Percentiles rank a stretch among this genome's conserved stretches.
Evolutionary conservation across 2,888 invertebrate species (phyloP).

Genomic region (Stegana nigrithorax): DNA sequence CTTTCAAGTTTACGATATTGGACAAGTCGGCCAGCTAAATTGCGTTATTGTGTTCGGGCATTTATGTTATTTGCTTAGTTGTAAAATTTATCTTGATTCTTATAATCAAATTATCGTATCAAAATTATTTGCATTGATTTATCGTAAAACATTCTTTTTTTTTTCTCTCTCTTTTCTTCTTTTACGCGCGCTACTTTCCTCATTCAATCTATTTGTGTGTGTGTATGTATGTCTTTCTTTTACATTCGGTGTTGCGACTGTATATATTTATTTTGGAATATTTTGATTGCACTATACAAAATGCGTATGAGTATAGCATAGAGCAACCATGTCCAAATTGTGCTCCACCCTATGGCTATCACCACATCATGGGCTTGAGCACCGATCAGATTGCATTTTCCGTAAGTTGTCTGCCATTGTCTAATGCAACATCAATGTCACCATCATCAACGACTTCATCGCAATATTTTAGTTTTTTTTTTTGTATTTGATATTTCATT

Average conservation of each 20-base stretch:
- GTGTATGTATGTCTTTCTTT: conserved; percentile 3
- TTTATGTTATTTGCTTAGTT: too few species aligned
- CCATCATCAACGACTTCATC: too few species aligned
- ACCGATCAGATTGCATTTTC: conserved; percentile 86
- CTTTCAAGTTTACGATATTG: too few species aligned
- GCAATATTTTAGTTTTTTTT: too few species aligned
- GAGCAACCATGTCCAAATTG: conserved; percentile 81
- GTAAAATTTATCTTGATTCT: not conserved
- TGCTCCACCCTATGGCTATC: conserved; percentile 95
- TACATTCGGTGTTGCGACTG: too few species aligned
- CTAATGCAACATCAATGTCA: too few species aligned
- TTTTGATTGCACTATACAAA: conserved; percentile 30
- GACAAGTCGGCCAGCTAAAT: too few species aligned
- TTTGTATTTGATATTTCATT: not conserved
- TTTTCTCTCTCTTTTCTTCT: conserved; percentile 1
- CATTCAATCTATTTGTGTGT: not conserved
- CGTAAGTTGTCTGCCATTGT: conserved; percentile 74
- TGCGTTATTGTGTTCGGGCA: too few species aligned
- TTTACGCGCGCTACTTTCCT: conserved; percentile 28
- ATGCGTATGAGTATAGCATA: conserved; percentile 72
- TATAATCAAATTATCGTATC: not conserved
- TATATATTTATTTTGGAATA: conserved; percentile 28
- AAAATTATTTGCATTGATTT: conserved; percentile 21
- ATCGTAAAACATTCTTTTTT: not conserved
- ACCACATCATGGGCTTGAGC: conserved; percentile 92